phyloP scores from a whole-genome alignment of 2,113 vertebrate species.

The Mustela nigripes region DNA sequence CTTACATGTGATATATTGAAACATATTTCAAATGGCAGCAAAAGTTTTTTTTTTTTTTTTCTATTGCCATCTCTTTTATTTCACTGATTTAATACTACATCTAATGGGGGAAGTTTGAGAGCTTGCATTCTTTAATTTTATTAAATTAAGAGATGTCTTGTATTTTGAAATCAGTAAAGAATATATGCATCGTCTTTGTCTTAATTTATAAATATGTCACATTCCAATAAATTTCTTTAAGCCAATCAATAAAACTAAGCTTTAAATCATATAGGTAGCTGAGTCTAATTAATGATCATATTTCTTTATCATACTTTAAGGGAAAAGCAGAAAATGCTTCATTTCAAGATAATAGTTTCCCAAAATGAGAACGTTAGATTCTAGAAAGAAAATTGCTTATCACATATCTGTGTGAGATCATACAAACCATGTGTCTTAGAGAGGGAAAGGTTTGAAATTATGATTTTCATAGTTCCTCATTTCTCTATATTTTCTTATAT shows the following conservation, averaged over 20 bases:
- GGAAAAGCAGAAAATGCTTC: neutral
- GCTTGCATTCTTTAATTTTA: neutral
- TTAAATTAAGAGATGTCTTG: neutral
- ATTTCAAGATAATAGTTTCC: neutral
- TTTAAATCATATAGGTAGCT: neutral
- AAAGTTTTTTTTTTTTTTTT: no score
- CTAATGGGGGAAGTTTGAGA: neutral
- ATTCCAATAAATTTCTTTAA: constrained; percentile 39
- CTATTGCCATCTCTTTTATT: neutral
- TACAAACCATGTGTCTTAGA: neutral
- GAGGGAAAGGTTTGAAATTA: neutral
- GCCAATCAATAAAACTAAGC: neutral
- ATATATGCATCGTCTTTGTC: neutral
- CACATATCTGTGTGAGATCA: neutral
- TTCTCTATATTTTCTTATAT: neutral
- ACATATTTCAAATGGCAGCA: neutral
- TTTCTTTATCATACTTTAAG: constrained; percentile 3
- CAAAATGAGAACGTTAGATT: neutral
- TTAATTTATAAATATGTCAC: neutral
- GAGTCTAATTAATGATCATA: neutral
- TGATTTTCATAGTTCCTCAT: neutral
- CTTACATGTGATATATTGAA: neutral
- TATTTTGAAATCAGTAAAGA: neutral
- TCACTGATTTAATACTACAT: neutral
- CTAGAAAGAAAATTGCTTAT: neutral